A percentile compares a stretch with the other conserved stretches of the same genome.
phyloP scores from a whole-genome alignment of 2,888 invertebrate species.

The Brachypalpus laphriformis region DNA sequence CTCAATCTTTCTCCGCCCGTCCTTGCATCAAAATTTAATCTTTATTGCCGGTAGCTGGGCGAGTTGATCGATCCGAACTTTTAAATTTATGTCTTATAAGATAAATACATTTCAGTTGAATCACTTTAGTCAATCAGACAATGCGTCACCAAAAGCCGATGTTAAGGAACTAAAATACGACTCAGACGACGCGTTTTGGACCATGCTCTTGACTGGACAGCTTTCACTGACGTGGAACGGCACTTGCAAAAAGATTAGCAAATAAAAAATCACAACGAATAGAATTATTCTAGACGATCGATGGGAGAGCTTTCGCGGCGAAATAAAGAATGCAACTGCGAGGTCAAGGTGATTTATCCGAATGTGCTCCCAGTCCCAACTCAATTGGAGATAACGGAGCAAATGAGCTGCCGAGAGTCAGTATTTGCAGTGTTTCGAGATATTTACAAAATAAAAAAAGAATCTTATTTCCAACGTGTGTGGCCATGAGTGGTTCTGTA shows the following conservation, averaged over 20 bases:
- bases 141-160: conserved; percentile 15
- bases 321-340: conserved; percentile 13
- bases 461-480: neutral
- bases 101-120: neutral
- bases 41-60: neutral
- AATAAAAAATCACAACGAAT: neutral
- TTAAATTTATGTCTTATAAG: conserved; percentile 1
- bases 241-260: neutral
- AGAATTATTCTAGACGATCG: neutral
- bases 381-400: neutral
- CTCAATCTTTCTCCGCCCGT: neutral
- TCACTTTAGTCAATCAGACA: neutral
- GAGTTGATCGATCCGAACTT: neutral
- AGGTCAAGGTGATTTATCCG: conserved; percentile 21
- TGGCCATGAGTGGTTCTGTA: neutral
- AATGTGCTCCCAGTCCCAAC: neutral
- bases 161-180: conserved; percentile 6
- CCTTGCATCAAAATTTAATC: neutral
- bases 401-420: neutral
- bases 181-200: conserved; percentile 24
- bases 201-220: conserved; percentile 1
- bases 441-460: neutral
- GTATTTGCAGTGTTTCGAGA: neutral
- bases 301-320: neutral
- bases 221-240: conserved; percentile 36